Evolutionary conservation across 1,140 invertebrate genomes (phyloP), one percentile per base, ranked within the genome.

Genomic region (Aphelinus certus): DNA sequence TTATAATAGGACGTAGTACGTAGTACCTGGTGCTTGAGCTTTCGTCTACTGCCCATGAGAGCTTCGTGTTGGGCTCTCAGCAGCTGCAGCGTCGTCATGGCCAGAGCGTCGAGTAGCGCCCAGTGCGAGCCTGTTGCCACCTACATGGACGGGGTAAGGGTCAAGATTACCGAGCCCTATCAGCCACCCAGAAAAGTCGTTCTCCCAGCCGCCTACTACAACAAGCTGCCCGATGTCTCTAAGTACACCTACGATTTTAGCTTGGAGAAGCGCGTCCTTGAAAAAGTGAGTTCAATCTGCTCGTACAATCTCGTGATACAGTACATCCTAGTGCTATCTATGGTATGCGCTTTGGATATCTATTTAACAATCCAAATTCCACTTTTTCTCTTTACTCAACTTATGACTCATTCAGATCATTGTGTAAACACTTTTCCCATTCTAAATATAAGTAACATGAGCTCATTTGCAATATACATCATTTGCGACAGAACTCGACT

Each of bases 151-250:
- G 93, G 92, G 77, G 91, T 96, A 76, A 92, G 94, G 73, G 94
- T 96, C 60, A 95, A 95, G 90, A 95, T 96, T 84, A 92, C 93
- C 62, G 94, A 95, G 87, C 93, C 92, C 76, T 95, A 94, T 80
- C 94, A 94, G 86, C 92, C 93, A 72, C 94, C 94, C 26, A 90
- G 91, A 71, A 90, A 90, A 85, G 91, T 95, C 64, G 90, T 91
- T 76, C 83, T 95, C 77, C 92, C 93, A 60, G 90, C 92, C 75
- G 90, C 90, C 77, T 91, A 92, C 77, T 88, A 89, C 49, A 91
- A 93, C 81, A 90, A 90, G 81, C 81, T 92, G 57, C 84, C 84
- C 0, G 81, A 85, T 76, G 77, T 78, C 75, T 89, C 80, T 82
- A 91, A 85, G 88, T 90, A 83, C 83, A 89, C 81, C 73, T 95